Evolutionary conservation across 2,113 vertebrate genomes (phyloP).

Genomic region (Platysteira castanea): DNA sequence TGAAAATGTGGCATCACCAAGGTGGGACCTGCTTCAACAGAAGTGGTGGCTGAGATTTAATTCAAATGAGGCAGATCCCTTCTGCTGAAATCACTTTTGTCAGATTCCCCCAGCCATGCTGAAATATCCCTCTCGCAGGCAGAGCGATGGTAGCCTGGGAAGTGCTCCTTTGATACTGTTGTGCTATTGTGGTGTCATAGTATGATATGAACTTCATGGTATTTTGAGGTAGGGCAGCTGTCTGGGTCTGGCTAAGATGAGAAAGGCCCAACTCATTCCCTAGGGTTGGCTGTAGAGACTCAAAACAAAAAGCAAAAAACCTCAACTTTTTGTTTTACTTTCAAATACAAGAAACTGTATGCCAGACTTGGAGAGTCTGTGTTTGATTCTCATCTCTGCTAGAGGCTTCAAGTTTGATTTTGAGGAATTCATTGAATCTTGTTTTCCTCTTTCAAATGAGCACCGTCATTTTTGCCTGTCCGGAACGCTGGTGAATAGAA

Average conservation of each 20-base stretch:
- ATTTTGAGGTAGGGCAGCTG: background rate
- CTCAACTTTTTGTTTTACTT: background rate
- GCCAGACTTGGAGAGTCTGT: background rate
- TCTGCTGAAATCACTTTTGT: background rate
- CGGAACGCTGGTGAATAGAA: background rate
- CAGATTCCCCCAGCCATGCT: background rate
- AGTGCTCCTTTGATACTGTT: background rate
- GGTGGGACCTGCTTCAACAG: background rate
- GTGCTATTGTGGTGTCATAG: background rate
- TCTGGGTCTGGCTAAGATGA: background rate
- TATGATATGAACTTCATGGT: background rate
- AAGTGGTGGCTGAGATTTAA: background rate
- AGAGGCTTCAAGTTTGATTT: background rate
- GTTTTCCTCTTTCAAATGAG: background rate
- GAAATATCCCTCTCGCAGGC: background rate
- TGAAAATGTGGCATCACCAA: accelerated
- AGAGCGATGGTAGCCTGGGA: background rate
- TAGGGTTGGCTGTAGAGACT: background rate
- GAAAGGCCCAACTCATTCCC: background rate
- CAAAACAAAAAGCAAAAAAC: accelerated
- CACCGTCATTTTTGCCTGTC: background rate
- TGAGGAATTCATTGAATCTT: background rate
- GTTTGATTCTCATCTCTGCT: background rate
- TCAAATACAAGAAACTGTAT: background rate
- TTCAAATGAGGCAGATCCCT: background rate